Evolutionary conservation across 2,797 vertebrate species (phyloP), one percentile per base, ranked within the genome.

Genomic region (Ciconia nigra): DNA sequence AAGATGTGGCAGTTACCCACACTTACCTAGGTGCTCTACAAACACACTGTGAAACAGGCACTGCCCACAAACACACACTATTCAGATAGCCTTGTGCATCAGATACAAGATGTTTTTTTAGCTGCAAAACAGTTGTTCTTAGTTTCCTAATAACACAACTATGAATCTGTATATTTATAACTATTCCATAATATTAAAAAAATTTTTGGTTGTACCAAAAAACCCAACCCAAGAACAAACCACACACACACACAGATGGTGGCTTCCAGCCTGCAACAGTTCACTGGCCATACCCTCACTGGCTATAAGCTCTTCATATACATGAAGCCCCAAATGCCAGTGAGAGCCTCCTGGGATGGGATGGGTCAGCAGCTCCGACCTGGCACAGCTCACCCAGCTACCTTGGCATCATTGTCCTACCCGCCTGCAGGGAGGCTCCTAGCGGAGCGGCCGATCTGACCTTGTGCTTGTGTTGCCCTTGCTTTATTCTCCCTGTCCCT

Each of bases 171-270:
- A 12, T 25, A 29, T 67, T 83, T 54, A 70, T 24, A 7, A 44
- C 20, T 87, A 49, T 49, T 58, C 46, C 15, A 3, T 11, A 77
- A 62, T 29, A 57, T 31, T 15, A 13, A 39, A 66, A 51, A 52
- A 47, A 46, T 39, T 39, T 39, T 39, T 39, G 10, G 37, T 39
- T 39, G 37, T 39, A 39, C 16, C 44, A 24, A 67, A 74, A 88
- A 92, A 6, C 2, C 7, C 22, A 46, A 20, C 9, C 15, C 25
- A 14, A 71, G 33, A 62, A 29, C 33, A 73, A 51, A 39, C 8
- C 4, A 21, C n/a, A n/a, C 10, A 37, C 4, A n/a, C 1, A 7
- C 24, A 15, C 15, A n/a, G 37, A 39, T 0, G 1, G 13, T 46
- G 46, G 10, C 33, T 82, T 62, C 25, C 52, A 85, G 35, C 10